Percentiles rank a stretch among this genome's conserved stretches.
Conservation (phyloP, 2,113 vertebrate genomes). For the Lutjanus erythropterus region DNA sequence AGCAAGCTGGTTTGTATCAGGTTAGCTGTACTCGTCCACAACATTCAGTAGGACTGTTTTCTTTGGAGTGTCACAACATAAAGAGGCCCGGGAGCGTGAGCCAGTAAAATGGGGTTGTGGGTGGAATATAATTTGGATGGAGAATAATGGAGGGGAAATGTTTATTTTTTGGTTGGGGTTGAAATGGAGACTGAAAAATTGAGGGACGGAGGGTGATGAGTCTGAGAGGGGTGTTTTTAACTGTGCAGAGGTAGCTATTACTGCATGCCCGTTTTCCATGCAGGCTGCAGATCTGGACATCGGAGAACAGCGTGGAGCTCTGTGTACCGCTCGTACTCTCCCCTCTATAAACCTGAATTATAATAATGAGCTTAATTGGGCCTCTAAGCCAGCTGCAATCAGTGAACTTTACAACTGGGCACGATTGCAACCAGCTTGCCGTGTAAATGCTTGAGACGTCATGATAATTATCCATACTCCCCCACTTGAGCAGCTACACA, state of each 20-base stretch:
- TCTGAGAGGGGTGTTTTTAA: conserved; percentile 66
- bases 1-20: conserved; percentile 67
- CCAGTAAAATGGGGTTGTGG: conserved; percentile 72
- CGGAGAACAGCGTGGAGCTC: conserved; percentile 49
- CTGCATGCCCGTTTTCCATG: conserved; percentile 58
- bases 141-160: conserved; percentile 74
- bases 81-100: conserved; percentile 65
- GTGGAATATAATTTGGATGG: conserved; percentile 77
- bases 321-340: conserved; percentile 42
- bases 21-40: conserved; percentile 68
- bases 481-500: conserved; percentile 35
- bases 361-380: conserved; percentile 81
- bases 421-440: conserved; percentile 81
- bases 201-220: conserved; percentile 52
- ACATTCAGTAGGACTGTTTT: conserved; percentile 77
- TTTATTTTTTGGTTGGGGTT: conserved; percentile 73
- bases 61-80: conserved; percentile 76
- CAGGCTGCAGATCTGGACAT: conserved; percentile 51
- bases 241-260: conserved; percentile 65
- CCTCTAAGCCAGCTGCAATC: conserved; percentile 77
- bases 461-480: conserved; percentile 41
- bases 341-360: conserved; percentile 75
- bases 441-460: conserved; percentile 56
- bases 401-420: conserved; percentile 78
- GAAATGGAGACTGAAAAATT: conserved; percentile 70